These are phyloP conservation scores for Ormia ochracea DNA, from an alignment of 2,888 invertebrate genomes.

Conservation along the genomic window DNA sequence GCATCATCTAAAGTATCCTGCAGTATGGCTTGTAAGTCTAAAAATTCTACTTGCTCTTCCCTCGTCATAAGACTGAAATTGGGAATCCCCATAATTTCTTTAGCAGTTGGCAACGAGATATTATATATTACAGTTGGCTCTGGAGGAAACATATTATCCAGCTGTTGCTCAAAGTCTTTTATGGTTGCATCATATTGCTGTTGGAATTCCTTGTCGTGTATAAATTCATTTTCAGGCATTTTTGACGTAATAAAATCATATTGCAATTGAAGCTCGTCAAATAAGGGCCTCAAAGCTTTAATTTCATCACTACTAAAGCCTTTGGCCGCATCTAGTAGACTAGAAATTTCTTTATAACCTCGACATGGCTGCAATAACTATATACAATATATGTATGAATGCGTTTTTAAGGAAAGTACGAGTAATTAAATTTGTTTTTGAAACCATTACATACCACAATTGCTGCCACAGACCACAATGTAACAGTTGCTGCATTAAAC, in stretches of 20 bases:
- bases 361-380: slow-evolving; percentile 5
- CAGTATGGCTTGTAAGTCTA: slow-evolving; percentile 67
- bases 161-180: slow-evolving; percentile 62
- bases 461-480: background rate
- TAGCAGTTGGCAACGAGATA: slow-evolving; percentile 66
- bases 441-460: slow-evolving; percentile 25
- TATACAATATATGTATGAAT: background rate
- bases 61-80: slow-evolving; percentile 48
- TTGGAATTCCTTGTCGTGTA: slow-evolving; percentile 44
- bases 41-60: slow-evolving; percentile 65
- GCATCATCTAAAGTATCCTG: slow-evolving; percentile 70
- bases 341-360: slow-evolving; percentile 51
- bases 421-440: background rate
- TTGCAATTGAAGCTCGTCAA: slow-evolving; percentile 67
- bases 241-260: slow-evolving; percentile 66
- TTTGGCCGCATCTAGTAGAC: slow-evolving; percentile 46
- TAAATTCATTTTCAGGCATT: slow-evolving; percentile 49
- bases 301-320: slow-evolving; percentile 66
- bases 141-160: slow-evolving; percentile 15
- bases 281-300: slow-evolving; percentile 67
- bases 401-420: no score
- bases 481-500: background rate
- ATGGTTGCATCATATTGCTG: slow-evolving; percentile 57
- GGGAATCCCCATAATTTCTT: slow-evolving; percentile 64
- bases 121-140: slow-evolving; percentile 65